Evolutionary conservation across 2,113 vertebrate species (phyloP).

Genomic region (Hepsetus odoe): DNA sequence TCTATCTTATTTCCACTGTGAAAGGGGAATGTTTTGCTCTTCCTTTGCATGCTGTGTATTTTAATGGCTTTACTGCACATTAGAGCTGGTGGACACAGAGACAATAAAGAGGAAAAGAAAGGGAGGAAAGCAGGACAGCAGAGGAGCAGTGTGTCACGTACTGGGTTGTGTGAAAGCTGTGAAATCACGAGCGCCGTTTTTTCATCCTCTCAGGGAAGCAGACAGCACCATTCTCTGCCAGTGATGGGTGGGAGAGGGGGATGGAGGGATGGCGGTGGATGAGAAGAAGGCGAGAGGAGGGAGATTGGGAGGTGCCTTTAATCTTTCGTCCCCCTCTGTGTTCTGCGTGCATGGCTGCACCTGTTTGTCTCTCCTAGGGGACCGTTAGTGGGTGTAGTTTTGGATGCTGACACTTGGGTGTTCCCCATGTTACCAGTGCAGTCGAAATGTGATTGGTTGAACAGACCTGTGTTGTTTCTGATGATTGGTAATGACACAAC

Average conservation of each 20-base stretch:
- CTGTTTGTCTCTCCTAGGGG: slow-evolving; percentile 52
- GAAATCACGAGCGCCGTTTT: slow-evolving; percentile 24
- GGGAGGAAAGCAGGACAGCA: neutral
- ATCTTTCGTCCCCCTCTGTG: slow-evolving; percentile 43
- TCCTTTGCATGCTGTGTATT: neutral
- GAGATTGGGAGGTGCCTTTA: neutral
- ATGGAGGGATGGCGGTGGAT: neutral
- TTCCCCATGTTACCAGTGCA: neutral
- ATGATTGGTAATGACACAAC: slow-evolving; percentile 37
- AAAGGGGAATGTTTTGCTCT: no score
- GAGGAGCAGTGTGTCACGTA: neutral
- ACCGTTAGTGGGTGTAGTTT: slow-evolving; percentile 46
- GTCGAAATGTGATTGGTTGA: slow-evolving; percentile 33
- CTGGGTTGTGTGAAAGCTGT: slow-evolving; percentile 42
- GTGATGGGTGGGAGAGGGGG: slow-evolving; percentile 27
- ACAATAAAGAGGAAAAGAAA: neutral
- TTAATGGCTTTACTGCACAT: neutral
- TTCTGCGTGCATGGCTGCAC: slow-evolving; percentile 51
- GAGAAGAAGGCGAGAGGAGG: neutral
- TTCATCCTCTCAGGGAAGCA: slow-evolving; percentile 26
- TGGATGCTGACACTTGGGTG: slow-evolving; percentile 31
- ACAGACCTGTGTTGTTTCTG: slow-evolving; percentile 36
- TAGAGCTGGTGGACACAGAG: neutral
- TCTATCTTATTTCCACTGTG: neutral
- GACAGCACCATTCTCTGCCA: slow-evolving; percentile 59